Conservation (phyloP, 2,113 vertebrate species). For the Gnathonemus longibarbis region DNA sequence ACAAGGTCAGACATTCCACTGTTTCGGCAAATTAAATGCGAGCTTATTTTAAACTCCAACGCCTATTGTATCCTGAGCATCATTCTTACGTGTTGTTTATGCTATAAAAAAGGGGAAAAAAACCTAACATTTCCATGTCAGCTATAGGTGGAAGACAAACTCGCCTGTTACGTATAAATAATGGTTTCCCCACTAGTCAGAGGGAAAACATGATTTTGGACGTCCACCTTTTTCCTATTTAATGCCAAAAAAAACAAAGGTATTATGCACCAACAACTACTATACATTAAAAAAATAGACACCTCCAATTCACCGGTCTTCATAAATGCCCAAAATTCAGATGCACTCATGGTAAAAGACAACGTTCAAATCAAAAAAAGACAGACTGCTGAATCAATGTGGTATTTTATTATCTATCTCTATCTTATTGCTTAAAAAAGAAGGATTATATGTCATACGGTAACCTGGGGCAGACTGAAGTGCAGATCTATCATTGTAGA, state of each 20-base stretch:
- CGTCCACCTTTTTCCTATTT: neutral
- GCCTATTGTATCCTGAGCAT: neutral
- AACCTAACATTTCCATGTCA: neutral
- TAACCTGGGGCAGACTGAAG: slow-evolving; percentile 56
- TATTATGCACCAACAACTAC: neutral
- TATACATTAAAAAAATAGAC: neutral
- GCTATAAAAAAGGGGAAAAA: neutral
- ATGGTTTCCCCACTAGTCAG: neutral
- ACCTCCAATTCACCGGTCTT: neutral
- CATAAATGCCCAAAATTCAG: neutral
- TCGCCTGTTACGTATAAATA: neutral
- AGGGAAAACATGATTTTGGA: neutral
- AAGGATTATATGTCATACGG: slow-evolving; percentile 67
- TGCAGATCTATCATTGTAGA: slow-evolving; percentile 62
- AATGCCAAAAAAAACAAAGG: neutral
- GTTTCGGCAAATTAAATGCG: neutral
- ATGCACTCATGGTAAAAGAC: neutral
- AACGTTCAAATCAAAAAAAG: slow-evolving; percentile 16
- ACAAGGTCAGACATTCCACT: neutral
- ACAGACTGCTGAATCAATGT: slow-evolving; percentile 63
- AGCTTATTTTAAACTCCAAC: neutral
- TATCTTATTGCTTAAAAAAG: slow-evolving; percentile 70
- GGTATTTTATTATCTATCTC: slow-evolving; percentile 68
- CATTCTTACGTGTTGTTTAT: neutral
- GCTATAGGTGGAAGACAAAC: neutral